Evolutionary conservation across 2,113 vertebrate species (phyloP), one percentile per base, ranked within the genome.

Genomic region (Fulica atra): DNA sequence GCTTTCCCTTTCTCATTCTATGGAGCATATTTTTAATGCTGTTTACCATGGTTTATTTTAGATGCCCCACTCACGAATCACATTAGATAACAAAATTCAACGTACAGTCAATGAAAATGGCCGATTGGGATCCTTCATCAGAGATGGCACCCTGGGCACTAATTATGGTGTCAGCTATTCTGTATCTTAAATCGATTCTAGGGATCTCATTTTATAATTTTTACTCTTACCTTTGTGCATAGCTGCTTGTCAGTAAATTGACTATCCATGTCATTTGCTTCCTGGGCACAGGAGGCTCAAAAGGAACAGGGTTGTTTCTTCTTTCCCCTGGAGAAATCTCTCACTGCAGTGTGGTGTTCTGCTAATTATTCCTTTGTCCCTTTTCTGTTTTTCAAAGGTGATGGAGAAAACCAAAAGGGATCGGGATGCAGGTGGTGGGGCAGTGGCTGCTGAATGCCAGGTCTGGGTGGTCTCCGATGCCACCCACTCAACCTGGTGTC

Each of bases 151-250:
- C 4, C 59, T 3, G 71, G 91, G 20, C 64, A 66, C 51, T 93
- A 81, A 94, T 93, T 77, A 86, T 10, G 5, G n/a, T 26, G 50
- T 57, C 82, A 81, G 40, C 59, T 81, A 1, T 86, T 93, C 79
- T 81, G 79, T 64, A 24, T 66, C 86, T 86, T 94, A 46, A 46
- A 92, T 94, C 92, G 77, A 35, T 70, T 61, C 69, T 56, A 78
- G 36, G 33, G 68, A 88, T 88, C 91, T 86, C 88, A 44, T 81
- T 78, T 92, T 78, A 57, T 91, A 56, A 83, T 88, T 96, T 97
- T 94, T 78, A 54, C 82, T 63, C 74, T 48, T 35, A 28, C n/a
- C n/a, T n/a, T n/a, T n/a, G n/a, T n/a, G n/a, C n/a, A n/a, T n/a
- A n/a, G n/a, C n/a, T n/a, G n/a, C n/a, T n/a, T n/a, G n/a, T n/a